These are phyloP conservation scores for Gortyna flavago DNA, from an alignment of 2,888 invertebrate species.

Conservation along the genomic window DNA sequence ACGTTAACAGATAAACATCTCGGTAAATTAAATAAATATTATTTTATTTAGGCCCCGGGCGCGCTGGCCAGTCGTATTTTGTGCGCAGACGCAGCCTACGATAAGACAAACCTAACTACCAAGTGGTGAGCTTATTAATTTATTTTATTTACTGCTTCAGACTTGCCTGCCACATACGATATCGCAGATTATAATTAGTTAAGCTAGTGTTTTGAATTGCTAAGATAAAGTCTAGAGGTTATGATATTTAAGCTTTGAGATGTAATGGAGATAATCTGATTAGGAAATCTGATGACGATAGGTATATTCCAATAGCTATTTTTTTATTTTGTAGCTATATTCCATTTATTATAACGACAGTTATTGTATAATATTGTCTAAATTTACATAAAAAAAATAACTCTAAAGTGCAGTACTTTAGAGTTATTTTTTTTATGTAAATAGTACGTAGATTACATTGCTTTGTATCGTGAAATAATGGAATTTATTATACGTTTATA, in stretches of 20 bases:
- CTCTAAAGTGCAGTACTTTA: too few species aligned
- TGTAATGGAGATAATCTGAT: not conserved
- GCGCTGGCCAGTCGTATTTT: conserved; percentile 64
- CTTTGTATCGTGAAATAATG: too few species aligned
- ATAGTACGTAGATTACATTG: too few species aligned
- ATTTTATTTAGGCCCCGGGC: conserved; percentile 71
- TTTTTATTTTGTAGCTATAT: not conserved
- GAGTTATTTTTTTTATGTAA: too few species aligned
- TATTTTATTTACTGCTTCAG: conserved; percentile 71
- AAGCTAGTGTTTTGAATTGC: conserved; percentile 11
- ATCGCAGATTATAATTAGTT: conserved; percentile 47
- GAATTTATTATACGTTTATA: too few species aligned
- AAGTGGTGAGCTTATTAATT: conserved; percentile 78
- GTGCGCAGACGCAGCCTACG: conserved; percentile 67
- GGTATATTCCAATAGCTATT: not conserved
- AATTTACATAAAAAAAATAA: too few species aligned
- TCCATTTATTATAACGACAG: too few species aligned
- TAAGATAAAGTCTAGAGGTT: conserved; percentile 11
- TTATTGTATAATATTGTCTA: too few species aligned
- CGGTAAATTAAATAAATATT: conserved; percentile 68
- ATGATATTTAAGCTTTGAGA: not conserved
- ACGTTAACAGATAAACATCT: conserved; percentile 63
- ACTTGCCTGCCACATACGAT: conserved; percentile 62
- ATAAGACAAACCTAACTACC: conserved; percentile 76
- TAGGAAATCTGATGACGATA: not conserved